Conservation (phyloP, 1,140 invertebrate genomes). For the Ceratitis capitata region DNA sequence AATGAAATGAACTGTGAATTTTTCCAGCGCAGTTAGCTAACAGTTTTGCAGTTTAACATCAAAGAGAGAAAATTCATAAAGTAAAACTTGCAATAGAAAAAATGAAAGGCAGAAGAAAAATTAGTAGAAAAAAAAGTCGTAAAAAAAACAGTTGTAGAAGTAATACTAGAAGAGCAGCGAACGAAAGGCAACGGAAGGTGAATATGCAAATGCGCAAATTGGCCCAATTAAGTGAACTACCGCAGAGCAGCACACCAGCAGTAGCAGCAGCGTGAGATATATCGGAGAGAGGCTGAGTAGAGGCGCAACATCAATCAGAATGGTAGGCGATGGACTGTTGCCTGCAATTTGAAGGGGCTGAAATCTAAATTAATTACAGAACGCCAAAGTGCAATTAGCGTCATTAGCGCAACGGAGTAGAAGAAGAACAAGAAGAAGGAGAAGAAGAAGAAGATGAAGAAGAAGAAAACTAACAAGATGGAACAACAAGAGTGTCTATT, state of each 20-base stretch:
- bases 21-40: not conserved
- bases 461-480: no score
- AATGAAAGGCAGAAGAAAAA: not conserved
- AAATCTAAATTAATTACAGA: slow-evolving; percentile 35
- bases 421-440: no score
- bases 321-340: not conserved
- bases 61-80: slow-evolving; percentile 4
- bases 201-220: slow-evolving; percentile 30
- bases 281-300: not conserved
- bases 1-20: slow-evolving; percentile 26
- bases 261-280: not conserved
- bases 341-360: not conserved
- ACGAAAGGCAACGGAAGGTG: not conserved
- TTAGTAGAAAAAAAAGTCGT: not conserved
- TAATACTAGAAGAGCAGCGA: not conserved
- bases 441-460: no score
- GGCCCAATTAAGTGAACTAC: slow-evolving; percentile 21
- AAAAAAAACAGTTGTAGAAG: no score
- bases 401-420: not conserved
- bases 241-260: not conserved
- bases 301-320: not conserved
- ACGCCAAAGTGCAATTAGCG: slow-evolving; percentile 34
- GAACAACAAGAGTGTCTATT: not conserved
- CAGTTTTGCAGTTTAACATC: slow-evolving; percentile 12
- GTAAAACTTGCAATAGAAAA: not conserved